Conservation (phyloP, 2,797 vertebrate species). For the Pangasius mekongensis region DNA sequence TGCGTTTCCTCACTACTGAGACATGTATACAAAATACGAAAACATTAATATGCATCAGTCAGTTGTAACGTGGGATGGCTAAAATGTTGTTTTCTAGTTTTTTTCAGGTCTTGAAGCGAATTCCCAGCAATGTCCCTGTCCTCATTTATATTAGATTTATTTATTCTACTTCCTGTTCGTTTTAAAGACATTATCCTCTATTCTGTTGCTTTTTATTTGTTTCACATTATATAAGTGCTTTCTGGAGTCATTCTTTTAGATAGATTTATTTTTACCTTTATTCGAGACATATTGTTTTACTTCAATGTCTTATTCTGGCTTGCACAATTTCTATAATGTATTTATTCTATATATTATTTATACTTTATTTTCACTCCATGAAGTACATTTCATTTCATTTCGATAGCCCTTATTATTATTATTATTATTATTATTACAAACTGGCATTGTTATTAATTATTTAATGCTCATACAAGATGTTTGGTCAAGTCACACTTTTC, state of each 20-base stretch:
- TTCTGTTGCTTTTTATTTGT: neutral
- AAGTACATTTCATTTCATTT: too few species aligned
- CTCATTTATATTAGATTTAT: neutral
- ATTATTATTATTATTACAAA: neutral
- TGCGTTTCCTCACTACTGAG: neutral
- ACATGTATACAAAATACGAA: neutral
- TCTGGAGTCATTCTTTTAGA: neutral
- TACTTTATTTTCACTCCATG: neutral
- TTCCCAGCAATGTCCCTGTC: too few species aligned
- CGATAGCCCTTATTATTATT: neutral
- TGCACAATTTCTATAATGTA: neutral
- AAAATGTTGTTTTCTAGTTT: neutral
- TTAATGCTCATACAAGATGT: neutral
- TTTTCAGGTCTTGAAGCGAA: too few species aligned
- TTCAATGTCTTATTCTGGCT: neutral
- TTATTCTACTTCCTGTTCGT: neutral
- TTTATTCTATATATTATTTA: neutral
- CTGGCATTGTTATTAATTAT: neutral
- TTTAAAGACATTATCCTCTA: neutral
- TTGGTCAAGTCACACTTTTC: neutral
- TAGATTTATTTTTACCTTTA: neutral
- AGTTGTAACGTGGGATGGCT: neutral
- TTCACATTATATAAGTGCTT: neutral
- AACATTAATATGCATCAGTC: neutral
- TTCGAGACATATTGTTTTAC: neutral